phyloP scores from a whole-genome alignment of 2,888 invertebrate species.

The Prosopocoilus inquinatus region DNA sequence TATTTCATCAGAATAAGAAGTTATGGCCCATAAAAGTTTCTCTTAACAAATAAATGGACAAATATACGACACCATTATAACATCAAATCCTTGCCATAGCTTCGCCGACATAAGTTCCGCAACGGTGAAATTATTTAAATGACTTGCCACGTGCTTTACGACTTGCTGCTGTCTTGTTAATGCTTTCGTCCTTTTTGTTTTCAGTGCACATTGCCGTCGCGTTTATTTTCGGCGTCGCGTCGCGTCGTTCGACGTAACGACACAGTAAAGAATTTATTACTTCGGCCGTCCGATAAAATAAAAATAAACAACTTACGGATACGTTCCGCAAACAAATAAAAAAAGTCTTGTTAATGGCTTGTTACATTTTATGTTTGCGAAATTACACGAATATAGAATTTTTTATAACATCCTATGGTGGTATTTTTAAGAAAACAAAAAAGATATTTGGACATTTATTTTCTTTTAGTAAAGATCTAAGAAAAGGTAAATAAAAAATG shows the following conservation, averaged over 20 bases:
- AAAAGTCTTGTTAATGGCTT: too few relatives aligned
- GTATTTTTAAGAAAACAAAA: too few relatives aligned
- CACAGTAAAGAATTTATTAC: conserved; percentile 2
- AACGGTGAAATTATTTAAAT: conserved; percentile 6
- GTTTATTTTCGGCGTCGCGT: neutral
- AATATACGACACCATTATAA: conserved; percentile 19
- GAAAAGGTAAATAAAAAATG: too few relatives aligned
- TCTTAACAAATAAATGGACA: conserved; percentile 23
- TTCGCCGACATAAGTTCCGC: neutral
- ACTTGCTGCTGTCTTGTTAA: neutral
- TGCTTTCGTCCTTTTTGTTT: neutral
- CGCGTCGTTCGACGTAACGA: conserved; percentile 1
- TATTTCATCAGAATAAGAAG: conserved; percentile 22
- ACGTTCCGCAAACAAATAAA: too few relatives aligned
- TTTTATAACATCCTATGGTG: too few relatives aligned
- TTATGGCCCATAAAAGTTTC: conserved; percentile 21
- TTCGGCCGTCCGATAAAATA: neutral
- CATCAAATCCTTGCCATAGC: conserved; percentile 13
- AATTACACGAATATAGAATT: too few relatives aligned
- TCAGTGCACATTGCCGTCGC: neutral
- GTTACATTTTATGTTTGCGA: too few relatives aligned
- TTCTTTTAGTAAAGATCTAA: too few relatives aligned
- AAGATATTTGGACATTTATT: too few relatives aligned
- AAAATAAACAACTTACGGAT: too few relatives aligned
- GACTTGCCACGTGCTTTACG: conserved; percentile 1